Conservation (phyloP, 2,797 vertebrate species). For the Sphenopsis melanotis region DNA sequence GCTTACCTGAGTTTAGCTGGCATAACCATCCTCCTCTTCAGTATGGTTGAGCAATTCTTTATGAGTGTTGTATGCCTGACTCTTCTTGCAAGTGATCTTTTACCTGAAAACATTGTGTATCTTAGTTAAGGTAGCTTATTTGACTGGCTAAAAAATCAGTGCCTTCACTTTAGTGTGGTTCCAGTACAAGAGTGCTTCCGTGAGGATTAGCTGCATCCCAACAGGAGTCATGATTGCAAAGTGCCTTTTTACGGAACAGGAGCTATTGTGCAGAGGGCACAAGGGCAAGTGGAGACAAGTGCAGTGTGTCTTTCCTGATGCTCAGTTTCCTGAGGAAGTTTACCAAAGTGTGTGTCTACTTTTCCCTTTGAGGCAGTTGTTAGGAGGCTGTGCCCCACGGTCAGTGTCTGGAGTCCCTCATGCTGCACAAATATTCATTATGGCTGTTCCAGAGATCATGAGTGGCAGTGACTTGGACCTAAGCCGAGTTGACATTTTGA, state of each 20-base stretch:
- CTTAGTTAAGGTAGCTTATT: neutral
- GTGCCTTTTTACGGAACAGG: neutral
- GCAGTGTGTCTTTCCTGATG: neutral
- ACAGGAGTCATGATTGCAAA: neutral
- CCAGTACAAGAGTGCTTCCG: neutral
- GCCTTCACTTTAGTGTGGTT: neutral
- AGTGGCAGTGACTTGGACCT: neutral
- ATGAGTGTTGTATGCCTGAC: neutral
- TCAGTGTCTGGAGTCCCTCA: neutral
- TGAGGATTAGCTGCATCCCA: neutral
- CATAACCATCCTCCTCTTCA: neutral
- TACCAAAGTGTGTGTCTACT: neutral
- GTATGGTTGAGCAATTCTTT: neutral
- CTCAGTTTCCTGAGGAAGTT: neutral
- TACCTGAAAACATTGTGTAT: neutral
- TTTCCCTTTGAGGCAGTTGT: neutral
- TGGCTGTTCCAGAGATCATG: neutral
- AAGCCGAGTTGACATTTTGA: conserved; percentile 29
- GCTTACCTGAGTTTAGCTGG: neutral
- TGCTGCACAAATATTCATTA: neutral
- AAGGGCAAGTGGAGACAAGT: neutral
- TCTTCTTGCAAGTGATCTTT: neutral
- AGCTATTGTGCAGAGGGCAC: neutral
- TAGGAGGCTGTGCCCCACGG: neutral
- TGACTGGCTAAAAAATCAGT: neutral